phyloP scores from a whole-genome alignment of 1,140 invertebrate genomes.

The Zelostemma sp. region DNA sequence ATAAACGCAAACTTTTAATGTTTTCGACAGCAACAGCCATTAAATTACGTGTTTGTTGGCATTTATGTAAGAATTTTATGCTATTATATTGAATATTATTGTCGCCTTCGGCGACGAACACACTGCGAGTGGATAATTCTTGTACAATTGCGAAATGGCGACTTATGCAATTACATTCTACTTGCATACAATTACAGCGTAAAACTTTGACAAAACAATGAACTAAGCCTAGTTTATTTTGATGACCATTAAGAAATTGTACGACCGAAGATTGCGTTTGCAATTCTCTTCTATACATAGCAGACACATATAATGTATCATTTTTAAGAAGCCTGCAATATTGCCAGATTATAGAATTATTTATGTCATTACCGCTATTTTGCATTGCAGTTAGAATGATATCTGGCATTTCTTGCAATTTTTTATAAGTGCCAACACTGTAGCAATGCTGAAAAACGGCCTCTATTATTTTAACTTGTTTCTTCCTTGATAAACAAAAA shows the following conservation, averaged over 20 bases:
- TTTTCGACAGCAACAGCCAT: conserved; percentile 1
- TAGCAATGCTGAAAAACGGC: conserved; percentile 18
- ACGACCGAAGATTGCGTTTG: background rate
- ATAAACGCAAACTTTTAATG: background rate
- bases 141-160: conserved; percentile 3
- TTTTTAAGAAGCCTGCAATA: conserved; percentile 29
- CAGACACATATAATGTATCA: conserved; percentile 28
- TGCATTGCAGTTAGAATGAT: conserved; percentile 2
- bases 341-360: conserved; percentile 10
- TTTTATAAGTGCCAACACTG: conserved; percentile 20
- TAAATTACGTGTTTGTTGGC: background rate
- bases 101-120: background rate
- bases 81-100: conserved; percentile 3
- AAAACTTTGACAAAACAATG: conserved; percentile 3
- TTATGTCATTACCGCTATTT: background rate
- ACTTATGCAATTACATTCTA: background rate
- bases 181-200: background rate
- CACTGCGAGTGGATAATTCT: background rate
- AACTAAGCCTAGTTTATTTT: conserved; percentile 1
- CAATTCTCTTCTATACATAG: conserved; percentile 1
- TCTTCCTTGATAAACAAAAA: conserved; percentile 32
- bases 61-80: conserved; percentile 2
- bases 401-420: conserved; percentile 1
- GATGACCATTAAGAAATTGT: background rate
- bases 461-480: conserved; percentile 36